Percentiles rank a stretch among this genome's conserved stretches.
Conservation (phyloP, 2,888 invertebrate genomes). For the Meteorus colon region DNA sequence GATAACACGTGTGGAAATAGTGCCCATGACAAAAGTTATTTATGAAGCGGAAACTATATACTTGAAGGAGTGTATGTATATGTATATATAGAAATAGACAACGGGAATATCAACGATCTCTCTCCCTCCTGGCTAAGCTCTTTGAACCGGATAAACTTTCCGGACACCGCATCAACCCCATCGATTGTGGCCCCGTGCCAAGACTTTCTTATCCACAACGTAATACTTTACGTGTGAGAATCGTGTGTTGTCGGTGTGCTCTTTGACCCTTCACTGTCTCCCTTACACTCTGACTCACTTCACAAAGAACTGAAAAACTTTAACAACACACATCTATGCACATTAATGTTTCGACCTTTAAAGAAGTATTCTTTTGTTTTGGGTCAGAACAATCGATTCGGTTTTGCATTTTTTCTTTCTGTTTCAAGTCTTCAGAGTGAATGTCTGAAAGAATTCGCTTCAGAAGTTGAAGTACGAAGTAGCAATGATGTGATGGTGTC, state of each 20-base stretch:
- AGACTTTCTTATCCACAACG: conserved; percentile 63
- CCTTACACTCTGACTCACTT: background rate
- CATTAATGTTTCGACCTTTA: conserved; percentile 19
- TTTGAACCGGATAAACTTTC: conserved; percentile 65
- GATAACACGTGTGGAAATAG: conserved; percentile 48
- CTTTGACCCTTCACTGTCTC: conserved; percentile 23
- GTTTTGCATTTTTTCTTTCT: too few relatives aligned
- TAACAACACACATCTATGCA: background rate
- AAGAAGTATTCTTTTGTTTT: background rate
- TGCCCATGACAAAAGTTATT: conserved; percentile 60
- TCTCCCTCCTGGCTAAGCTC: conserved; percentile 57
- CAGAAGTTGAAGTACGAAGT: too few relatives aligned
- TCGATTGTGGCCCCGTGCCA: conserved; percentile 66
- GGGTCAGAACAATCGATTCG: too few relatives aligned
- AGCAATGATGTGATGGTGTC: too few relatives aligned
- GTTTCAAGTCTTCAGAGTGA: too few relatives aligned
- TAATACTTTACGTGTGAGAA: conserved; percentile 63
- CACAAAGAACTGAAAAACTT: conserved; percentile 24
- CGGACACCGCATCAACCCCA: conserved; percentile 62
- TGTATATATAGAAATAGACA: conserved; percentile 24
- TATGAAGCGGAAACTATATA: conserved; percentile 57
- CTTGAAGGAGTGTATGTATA: background rate
- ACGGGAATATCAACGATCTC: conserved; percentile 46
- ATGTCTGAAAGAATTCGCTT: too few relatives aligned
- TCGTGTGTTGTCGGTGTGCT: conserved; percentile 52